Evolutionary conservation across 2,888 invertebrate species (phyloP).

Genomic region (Amphimallon solstitiale): DNA sequence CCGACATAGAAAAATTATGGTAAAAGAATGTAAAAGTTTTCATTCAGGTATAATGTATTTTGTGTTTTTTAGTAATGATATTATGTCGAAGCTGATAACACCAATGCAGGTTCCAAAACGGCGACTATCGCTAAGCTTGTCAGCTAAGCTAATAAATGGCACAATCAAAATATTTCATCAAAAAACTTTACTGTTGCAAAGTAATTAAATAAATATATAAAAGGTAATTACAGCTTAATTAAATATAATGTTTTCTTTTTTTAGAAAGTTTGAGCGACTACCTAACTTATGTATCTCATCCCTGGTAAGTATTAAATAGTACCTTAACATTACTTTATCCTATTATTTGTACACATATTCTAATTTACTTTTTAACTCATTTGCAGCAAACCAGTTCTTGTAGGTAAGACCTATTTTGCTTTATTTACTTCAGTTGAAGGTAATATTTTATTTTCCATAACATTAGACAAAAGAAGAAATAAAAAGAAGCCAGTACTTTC

Average conservation of each 20-base stretch:
- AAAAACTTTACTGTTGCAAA: slow-evolving; percentile 2
- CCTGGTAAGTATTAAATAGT: slow-evolving; percentile 3
- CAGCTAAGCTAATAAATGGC: slow-evolving; percentile 28
- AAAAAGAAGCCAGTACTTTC: not conserved
- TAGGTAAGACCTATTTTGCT: not conserved
- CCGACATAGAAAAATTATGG: slow-evolving; percentile 17
- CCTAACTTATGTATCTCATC: not conserved
- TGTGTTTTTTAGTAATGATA: slow-evolving; percentile 16
- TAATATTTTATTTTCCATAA: not conserved
- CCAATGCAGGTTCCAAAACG: slow-evolving; percentile 11
- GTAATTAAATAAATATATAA: not conserved
- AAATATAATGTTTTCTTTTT: not conserved
- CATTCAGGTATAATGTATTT: not conserved
- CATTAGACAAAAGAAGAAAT: not conserved
- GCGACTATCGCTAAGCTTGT: slow-evolving; percentile 18
- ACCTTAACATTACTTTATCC: too few relatives aligned
- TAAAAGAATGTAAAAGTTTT: not conserved
- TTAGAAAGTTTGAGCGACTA: slow-evolving; percentile 1
- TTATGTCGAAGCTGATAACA: not conserved
- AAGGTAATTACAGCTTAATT: not conserved
- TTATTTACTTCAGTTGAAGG: too few relatives aligned
- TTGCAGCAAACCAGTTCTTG: slow-evolving; percentile 5
- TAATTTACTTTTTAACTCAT: not conserved
- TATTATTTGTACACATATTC: not conserved
- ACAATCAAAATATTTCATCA: slow-evolving; percentile 13